Conservation (phyloP, 2,888 invertebrate genomes). For the Nomada goodeniana region DNA sequence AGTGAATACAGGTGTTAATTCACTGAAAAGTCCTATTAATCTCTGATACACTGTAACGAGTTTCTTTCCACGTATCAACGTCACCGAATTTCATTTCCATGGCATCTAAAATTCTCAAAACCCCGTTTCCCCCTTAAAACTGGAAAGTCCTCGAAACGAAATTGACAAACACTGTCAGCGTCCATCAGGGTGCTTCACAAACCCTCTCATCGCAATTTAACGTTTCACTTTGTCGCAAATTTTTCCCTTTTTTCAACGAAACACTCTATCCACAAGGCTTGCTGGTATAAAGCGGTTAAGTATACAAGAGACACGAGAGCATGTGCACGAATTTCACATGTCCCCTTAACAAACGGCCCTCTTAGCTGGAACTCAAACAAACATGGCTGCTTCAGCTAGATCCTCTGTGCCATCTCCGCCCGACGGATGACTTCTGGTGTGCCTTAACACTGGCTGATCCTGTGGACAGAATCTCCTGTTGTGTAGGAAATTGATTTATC, state of each 20-base stretch:
- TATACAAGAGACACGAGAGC: slow-evolving; percentile 28
- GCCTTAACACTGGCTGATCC: background rate
- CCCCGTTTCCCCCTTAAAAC: background rate
- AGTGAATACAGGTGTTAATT: too few species aligned
- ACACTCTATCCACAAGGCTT: slow-evolving; percentile 15
- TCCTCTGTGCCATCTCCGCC: background rate
- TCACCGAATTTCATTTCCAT: background rate
- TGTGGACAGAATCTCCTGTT: background rate
- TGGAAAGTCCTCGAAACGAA: background rate
- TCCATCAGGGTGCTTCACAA: background rate
- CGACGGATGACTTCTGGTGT: background rate
- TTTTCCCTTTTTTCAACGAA: background rate
- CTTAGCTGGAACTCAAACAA: slow-evolving; percentile 45
- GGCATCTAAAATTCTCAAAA: background rate
- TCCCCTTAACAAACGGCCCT: slow-evolving; percentile 56
- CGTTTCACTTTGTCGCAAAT: slow-evolving; percentile 11
- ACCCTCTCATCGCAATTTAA: slow-evolving; percentile 6
- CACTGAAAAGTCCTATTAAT: too few species aligned
- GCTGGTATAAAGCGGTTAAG: slow-evolving; percentile 31
- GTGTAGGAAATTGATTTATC: background rate
- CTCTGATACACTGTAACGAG: too few species aligned
- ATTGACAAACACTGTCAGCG: background rate
- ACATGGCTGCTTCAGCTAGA: background rate
- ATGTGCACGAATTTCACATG: slow-evolving; percentile 35
- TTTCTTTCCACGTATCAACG: background rate